A percentile compares a stretch with the other conserved stretches of the same genome.
phyloP scores from a whole-genome alignment of 2,113 vertebrate genomes.

The Pachypanchax playfairii region DNA sequence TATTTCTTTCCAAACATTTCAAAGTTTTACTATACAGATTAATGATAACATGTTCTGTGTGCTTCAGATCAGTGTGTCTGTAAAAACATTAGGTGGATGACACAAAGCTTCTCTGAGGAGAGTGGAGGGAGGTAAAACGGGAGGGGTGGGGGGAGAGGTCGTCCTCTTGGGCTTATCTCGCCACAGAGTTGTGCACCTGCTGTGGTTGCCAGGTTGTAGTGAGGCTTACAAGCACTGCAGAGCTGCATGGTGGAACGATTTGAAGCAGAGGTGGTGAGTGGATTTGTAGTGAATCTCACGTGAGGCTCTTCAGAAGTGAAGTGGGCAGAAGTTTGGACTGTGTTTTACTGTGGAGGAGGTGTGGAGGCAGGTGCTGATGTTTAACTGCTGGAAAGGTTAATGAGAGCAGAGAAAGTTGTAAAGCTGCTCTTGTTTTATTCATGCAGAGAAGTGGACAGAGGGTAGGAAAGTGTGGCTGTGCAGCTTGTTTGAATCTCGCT shows the following conservation, averaged over 20 bases:
- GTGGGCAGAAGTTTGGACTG: constrained; percentile 35
- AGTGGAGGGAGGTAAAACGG: constrained; percentile 2
- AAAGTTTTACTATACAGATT: too few species aligned
- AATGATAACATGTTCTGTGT: too few species aligned
- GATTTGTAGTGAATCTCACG: constrained; percentile 30
- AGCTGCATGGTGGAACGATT: constrained; percentile 42
- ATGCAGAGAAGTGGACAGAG: background rate
- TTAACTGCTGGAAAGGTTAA: constrained; percentile 23
- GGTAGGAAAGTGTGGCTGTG: background rate
- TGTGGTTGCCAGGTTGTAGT: constrained; percentile 49
- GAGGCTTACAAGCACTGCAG: constrained; percentile 18
- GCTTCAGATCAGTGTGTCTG: background rate
- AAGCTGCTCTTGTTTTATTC: background rate
- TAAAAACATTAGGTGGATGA: background rate
- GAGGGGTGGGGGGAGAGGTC: constrained; percentile 13
- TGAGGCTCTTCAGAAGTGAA: constrained; percentile 30
- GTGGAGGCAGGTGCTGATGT: constrained; percentile 20
- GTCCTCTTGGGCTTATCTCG: constrained; percentile 47
- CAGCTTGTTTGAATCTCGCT: background rate
- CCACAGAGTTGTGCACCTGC: constrained; percentile 32
- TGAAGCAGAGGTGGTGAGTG: constrained; percentile 36
- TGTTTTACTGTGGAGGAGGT: background rate
- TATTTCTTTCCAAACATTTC: too few species aligned
- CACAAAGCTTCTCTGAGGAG: constrained; percentile 25
- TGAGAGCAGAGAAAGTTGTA: constrained; percentile 5